Evolutionary conservation across 2,888 invertebrate genomes (phyloP), one percentile per base, ranked within the genome.

Genomic region (Leptothorax acervorum): DNA sequence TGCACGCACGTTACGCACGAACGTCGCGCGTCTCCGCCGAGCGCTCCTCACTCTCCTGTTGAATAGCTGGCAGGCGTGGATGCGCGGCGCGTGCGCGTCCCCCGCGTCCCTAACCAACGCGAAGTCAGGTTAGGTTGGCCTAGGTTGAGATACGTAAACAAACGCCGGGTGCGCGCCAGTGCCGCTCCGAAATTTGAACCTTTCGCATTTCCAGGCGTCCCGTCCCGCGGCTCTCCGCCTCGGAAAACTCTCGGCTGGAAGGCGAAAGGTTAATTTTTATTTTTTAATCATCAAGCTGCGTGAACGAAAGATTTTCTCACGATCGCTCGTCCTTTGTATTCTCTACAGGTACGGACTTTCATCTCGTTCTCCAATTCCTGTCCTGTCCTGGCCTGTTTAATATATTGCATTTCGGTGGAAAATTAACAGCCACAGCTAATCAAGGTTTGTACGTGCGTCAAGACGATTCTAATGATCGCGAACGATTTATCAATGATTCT

Each of bases 141-240:
- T 28, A 82, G 82, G 87, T 86, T 89, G 79, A 84, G 48, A n/a
- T 79, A 74, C n/a, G n/a, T 28, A 86, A 84, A 73, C 39, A 84
- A 88, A 85, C 65, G 71, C 75, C 68, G 53, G 39, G 31, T 51
- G 62, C 75, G 66, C 66, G 45, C 3, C 68, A 51, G 31, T 68
- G 1, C 15, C 18, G 65, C 53, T 48, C 39, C 31, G n/a, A 35
- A 79, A 60, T 35, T 79, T 28, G 23, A 60, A 70, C 70, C 18
- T 35, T 35, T 70, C 15, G 57, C 23, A 23, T 11, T 2, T 9
- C 15, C 1, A 2, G 1, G 5, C 35, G 23, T 23, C 23, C 23
- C 23, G 23, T 23, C 23, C 23, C 8, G 28, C 9, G 18, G 28
- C 6, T 55, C 3, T 23, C 8, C 63, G 39, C n/a, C 11, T n/a